Base-by-base conservation (phyloP, 1,140 invertebrate species). In the Drosophila erecta region DNA sequence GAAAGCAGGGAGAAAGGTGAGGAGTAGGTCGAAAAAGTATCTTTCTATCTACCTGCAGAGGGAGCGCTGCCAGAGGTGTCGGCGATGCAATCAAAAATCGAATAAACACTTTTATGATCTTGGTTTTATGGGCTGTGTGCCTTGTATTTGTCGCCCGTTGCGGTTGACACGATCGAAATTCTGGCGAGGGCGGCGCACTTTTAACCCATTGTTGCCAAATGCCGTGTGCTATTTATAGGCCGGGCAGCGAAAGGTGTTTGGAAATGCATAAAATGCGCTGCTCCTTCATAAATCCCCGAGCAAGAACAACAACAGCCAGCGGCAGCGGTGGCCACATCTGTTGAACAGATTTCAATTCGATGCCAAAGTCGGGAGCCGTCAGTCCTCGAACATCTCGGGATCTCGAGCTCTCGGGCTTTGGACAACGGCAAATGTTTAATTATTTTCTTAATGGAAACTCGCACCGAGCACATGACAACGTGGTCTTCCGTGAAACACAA, bases 381-480 rank as follows among this genome's bases (percentile, higher is more conserved):
- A 60, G 53, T 53, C 54, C 12, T 40, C 24, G 40, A 40, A 50
- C 41, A 41, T 50, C 38, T 43, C 38, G 50, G 69, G 44, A n/a
- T n/a, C n/a, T n/a, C n/a, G n/a, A n/a, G n/a, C n/a, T n/a, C n/a
- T n/a, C 38, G 50, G 69, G 44, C 51, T 65, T 46, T 41, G 57
- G 46, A 55, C 62, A 69, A 78, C 57, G 79, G 69, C 81, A 87
- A 86, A 86, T 87, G 84, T 89, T 76, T 89, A 89, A 89, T 89
- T 89, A 89, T 89, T 89, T 89, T 89, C 84, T 89, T 89, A 89
- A 89, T 89, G 84, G 80, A 89, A 89, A 80, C 62, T 77, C 67
- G 65, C 79, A 78, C 47, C 30, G 56, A 81, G 84, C 84, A 83
- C 84, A 89, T 77, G 85, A 89, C 84, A 87, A 53, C 60, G 66